Conservation (phyloP, 2,797 vertebrate species). For the Heliangelus exortis region DNA sequence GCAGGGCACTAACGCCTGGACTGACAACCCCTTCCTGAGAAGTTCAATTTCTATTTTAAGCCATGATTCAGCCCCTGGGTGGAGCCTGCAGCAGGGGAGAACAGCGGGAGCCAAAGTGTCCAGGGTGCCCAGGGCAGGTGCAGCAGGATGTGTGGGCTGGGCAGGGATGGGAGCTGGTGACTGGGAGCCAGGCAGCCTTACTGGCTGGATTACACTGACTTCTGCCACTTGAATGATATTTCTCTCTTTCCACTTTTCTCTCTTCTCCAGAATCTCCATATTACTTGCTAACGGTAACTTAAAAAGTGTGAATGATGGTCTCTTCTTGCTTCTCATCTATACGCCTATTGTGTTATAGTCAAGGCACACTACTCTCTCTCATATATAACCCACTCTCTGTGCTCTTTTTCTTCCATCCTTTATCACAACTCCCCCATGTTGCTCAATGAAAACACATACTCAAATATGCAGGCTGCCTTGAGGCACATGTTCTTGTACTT, state of each 20-base stretch:
- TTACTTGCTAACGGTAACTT: background rate
- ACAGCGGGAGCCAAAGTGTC: background rate
- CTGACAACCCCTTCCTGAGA: background rate
- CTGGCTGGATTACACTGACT: background rate
- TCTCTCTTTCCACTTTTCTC: background rate
- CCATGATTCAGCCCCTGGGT: background rate
- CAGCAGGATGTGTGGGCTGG: rapidly evolving
- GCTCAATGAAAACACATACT: background rate
- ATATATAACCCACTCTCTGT: background rate
- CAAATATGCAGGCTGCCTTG: background rate
- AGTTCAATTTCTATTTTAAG: constrained; percentile 36
- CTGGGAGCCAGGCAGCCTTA: background rate
- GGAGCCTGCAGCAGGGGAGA: background rate
- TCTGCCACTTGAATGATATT: background rate
- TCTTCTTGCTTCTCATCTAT: background rate
- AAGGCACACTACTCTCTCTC: background rate
- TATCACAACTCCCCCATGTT: background rate
- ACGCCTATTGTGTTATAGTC: background rate
- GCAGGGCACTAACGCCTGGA: background rate
- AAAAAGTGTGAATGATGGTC: background rate
- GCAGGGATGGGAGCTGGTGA: background rate
- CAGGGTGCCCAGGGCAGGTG: background rate
- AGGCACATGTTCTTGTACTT: background rate
- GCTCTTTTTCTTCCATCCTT: background rate
- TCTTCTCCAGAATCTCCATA: background rate